Conservation (phyloP, 2,888 invertebrate genomes). For the Volucella bombylans region DNA sequence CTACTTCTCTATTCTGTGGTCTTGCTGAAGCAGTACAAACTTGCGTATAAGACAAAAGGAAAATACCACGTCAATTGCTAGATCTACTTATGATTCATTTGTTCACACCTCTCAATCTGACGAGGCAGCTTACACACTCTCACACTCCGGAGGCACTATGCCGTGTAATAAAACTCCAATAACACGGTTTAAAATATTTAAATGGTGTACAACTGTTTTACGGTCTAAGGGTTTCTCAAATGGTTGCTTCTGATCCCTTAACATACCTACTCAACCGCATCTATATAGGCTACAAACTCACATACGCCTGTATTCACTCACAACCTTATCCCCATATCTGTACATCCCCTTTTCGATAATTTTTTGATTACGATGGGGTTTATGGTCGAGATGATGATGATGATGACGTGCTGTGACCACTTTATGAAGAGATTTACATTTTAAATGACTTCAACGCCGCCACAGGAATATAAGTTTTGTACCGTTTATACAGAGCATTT, state of each 20-base stretch:
- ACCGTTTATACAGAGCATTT: conserved; percentile 1
- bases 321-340: conserved; percentile 14
- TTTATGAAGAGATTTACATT: conserved; percentile 76
- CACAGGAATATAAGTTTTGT: conserved; percentile 58
- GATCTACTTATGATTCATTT: conserved; percentile 55
- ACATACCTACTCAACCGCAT: neutral
- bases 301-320: neutral
- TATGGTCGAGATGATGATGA: conserved; percentile 65
- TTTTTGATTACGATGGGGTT: conserved; percentile 61
- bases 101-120: conserved; percentile 48
- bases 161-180: conserved; percentile 67
- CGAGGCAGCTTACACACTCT: neutral
- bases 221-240: conserved; percentile 42
- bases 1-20: no score
- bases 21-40: no score
- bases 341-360: conserved; percentile 38
- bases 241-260: conserved; percentile 28
- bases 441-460: conserved; percentile 74
- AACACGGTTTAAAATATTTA: conserved; percentile 72
- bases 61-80: conserved; percentile 16
- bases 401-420: conserved; percentile 76
- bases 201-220: conserved; percentile 49
- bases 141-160: conserved; percentile 6
- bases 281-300: neutral
- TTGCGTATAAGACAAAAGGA: neutral